Percentiles rank a stretch among this genome's conserved stretches.
Evolutionary conservation across 2,113 vertebrate species (phyloP).

Genomic region (Proteles cristata): DNA sequence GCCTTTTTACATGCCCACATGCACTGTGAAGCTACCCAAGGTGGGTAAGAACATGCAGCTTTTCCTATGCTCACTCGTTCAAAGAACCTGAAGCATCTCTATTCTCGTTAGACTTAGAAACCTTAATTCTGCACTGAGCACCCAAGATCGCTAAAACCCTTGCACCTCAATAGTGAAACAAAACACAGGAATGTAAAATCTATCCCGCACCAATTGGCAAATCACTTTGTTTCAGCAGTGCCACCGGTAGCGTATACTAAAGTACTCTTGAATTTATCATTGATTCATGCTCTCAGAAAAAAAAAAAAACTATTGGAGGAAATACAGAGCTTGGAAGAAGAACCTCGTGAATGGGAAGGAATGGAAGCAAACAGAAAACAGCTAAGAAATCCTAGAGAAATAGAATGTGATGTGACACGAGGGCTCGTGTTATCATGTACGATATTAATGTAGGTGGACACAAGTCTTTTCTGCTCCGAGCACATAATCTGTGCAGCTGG

Average conservation of each 20-base stretch:
- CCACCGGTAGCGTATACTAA: background rate
- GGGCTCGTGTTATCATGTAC: too few species aligned
- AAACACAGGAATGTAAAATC: background rate
- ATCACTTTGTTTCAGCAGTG: background rate
- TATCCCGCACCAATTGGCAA: background rate
- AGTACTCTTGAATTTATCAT: background rate
- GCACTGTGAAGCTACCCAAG: background rate
- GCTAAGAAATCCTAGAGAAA: background rate
- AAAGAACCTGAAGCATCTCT: background rate
- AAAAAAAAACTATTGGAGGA: too few species aligned
- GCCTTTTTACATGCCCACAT: background rate
- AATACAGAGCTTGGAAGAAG: background rate
- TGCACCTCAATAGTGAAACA: background rate
- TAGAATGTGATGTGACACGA: background rate
- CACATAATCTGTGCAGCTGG: background rate
- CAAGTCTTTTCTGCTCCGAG: background rate
- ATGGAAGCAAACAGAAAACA: background rate
- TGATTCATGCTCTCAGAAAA: background rate
- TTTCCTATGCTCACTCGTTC: background rate
- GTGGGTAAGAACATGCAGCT: background rate
- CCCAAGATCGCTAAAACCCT: background rate
- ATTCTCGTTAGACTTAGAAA: background rate
- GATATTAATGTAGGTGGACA: background rate
- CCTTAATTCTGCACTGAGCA: background rate
- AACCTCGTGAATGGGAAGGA: background rate